Base-by-base conservation (phyloP, 2,888 invertebrate species). In the Bugulina stolonifera region DNA sequence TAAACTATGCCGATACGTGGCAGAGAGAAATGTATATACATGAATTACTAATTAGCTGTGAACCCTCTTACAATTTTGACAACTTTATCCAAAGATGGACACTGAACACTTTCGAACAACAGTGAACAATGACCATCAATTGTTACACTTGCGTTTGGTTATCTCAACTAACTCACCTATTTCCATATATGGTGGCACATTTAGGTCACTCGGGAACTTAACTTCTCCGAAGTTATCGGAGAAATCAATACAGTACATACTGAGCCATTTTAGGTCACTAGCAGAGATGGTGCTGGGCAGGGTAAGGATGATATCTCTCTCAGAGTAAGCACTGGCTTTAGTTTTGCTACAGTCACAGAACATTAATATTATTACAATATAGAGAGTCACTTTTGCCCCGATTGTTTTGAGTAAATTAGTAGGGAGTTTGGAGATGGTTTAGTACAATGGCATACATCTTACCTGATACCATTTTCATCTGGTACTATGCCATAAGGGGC, bases 171-270 rank as follows among this genome's bases (percentile, higher is more conserved):
- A 57, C 57, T 25, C 23, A 57, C 57, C 57, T 14, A 57, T 25
- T n/a, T 57, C 57, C 3, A n/a, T 14, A n/a, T 57, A 25, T 3
- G 64, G 64, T 14, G 64, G 58, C 3, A 58, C 29, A 2, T 72
- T 32, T 2, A 70, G 18, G 35, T 69, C 25, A 18, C 18, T 25
- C 1, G 71, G 71, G 34, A 73, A 58, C 22, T 29, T 34, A 10
- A 73, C 71, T 18, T 73, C 2, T 14, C 73, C 73, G 69, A 73
- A 73, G 71, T 73, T 52, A 18, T 71, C 69, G 1, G 64, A 22
- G 34, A 1, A 58, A 1, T 1, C 18, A 23, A 73, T 71, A 35
- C 71, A 73, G 71, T 54, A 73, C n/a, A 73, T 23, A n/a, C 71
- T 43, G 29, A 73, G 54, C 27, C 69, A 71, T 22, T 58, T 54